Evolutionary conservation across 1,140 invertebrate genomes (phyloP).

Genomic region (Lucilia sericata): DNA sequence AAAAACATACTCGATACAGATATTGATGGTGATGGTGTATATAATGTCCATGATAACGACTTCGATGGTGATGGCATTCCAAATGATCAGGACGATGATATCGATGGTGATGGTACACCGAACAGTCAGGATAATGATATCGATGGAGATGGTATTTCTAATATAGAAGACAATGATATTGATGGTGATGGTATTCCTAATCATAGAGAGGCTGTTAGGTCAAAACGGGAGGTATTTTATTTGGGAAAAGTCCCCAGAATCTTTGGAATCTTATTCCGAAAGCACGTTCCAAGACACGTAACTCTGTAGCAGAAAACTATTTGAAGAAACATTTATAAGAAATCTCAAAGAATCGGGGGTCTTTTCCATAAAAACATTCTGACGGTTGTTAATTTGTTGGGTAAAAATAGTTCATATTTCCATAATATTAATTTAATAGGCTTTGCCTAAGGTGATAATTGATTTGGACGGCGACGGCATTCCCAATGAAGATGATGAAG

Average conservation of each 20-base stretch:
- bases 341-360: constrained; percentile 6
- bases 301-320: not conserved
- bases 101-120: constrained; percentile 57
- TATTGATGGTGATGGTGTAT: constrained; percentile 61
- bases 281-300: not conserved
- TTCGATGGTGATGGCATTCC: constrained; percentile 64
- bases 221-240: constrained; percentile 4
- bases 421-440: constrained; percentile 60
- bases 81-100: constrained; percentile 65
- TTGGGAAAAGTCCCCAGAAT: constrained; percentile 10
- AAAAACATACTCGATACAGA: constrained; percentile 48
- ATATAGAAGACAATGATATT: constrained; percentile 59
- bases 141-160: constrained; percentile 65
- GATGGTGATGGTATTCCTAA: constrained; percentile 67
- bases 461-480: constrained; percentile 63
- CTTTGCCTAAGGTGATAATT: constrained; percentile 49
- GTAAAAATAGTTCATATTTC: constrained; percentile 51
- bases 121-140: constrained; percentile 55
- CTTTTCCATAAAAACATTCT: constrained; percentile 1
- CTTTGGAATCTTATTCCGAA: not conserved
- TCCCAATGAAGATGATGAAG: constrained; percentile 37
- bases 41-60: constrained; percentile 60
- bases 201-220: constrained; percentile 63
- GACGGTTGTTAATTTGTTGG: constrained; percentile 2
- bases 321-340: not conserved